Base-by-base conservation (phyloP, 2,888 invertebrate genomes). In the Zele albiditarsus region DNA sequence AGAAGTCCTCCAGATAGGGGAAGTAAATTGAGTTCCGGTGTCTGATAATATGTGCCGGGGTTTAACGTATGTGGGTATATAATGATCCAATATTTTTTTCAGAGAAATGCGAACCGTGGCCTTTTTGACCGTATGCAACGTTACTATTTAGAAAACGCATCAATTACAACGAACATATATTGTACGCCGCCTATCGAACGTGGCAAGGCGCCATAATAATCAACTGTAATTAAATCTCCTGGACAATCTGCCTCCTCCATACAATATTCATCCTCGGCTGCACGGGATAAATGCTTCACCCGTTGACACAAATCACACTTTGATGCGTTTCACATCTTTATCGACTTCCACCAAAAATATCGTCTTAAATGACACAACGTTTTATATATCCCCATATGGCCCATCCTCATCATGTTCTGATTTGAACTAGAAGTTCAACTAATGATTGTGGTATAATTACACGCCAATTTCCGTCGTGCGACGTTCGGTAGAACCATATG, bases 141-240 rank as follows among this genome's bases (percentile, higher is more conserved):
- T 42, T 6, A 42, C 42, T 10, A 42, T 46, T 77, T 73, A 0
- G 75, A 57, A 28, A 75, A 77, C 2, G 75, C 62, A 10, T 78
- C 74, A 14, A 78, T 5, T 0, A 74, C 68, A 1, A 76, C 73
- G 57, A 68, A 71, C n/a, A 80, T 76, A 60, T 78, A 80, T 25
- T 77, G 75, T 2, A 72, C 69, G 8, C 77, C 75, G 3, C 78
- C 77, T 31, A 33, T 58, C 0, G 71, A 70, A 0, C 8, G 49
- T 1, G 77, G 79, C 0, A 79, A 28, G 14, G 80, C 79, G 0
- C 76, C 80, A 74, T 79, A 80, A 58, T 72, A 80, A 75, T 80
- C 79, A 0, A 78, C 68, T 0, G 77, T 74, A 1, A 79, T 58
- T 0, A 79, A 25, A 1, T 80, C 78, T 14, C 66, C 63, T 20